phyloP scores from a whole-genome alignment of 2,797 vertebrate species.

The Cossypha heuglini region DNA sequence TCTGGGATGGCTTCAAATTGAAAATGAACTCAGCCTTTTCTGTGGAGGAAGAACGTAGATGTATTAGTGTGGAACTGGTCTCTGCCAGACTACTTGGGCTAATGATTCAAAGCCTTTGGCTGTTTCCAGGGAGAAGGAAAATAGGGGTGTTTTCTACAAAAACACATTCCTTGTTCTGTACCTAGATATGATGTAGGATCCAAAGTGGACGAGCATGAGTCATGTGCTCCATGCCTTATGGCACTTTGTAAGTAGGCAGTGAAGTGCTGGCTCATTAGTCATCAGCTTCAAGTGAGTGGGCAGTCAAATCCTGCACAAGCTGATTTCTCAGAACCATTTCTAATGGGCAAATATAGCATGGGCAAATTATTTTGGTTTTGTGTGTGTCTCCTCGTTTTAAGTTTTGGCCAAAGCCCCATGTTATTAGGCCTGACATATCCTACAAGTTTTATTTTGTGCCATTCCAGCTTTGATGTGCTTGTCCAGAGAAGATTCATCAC shows the following conservation, averaged over 20 bases:
- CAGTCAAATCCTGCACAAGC: conserved; percentile 1
- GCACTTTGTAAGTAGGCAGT: not conserved
- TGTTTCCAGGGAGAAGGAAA: not conserved
- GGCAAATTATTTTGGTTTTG: not conserved
- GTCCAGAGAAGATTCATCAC: not conserved
- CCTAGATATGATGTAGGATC: not conserved
- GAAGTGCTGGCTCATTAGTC: conserved; percentile 15
- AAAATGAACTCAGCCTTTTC: not conserved
- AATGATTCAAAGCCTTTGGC: not conserved
- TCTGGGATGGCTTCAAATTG: not conserved
- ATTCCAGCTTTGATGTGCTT: not conserved
- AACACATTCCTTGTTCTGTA: not conserved
- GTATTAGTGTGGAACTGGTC: not conserved
- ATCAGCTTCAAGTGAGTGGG: conserved; percentile 35
- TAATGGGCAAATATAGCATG: not conserved
- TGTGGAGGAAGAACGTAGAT: not conserved
- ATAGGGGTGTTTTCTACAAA: not conserved
- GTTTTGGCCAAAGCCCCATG: not conserved
- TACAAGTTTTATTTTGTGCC: not conserved
- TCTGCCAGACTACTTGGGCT: not conserved
- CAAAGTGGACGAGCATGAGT: not conserved
- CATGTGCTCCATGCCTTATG: not conserved
- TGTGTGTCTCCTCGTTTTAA: not conserved
- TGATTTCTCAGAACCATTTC: conserved; percentile 21
- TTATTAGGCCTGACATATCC: not conserved